A percentile compares a stretch with the other conserved stretches of the same genome.
Evolutionary conservation across 2,888 invertebrate genomes (phyloP).

Genomic region (Acleris sparsana): DNA sequence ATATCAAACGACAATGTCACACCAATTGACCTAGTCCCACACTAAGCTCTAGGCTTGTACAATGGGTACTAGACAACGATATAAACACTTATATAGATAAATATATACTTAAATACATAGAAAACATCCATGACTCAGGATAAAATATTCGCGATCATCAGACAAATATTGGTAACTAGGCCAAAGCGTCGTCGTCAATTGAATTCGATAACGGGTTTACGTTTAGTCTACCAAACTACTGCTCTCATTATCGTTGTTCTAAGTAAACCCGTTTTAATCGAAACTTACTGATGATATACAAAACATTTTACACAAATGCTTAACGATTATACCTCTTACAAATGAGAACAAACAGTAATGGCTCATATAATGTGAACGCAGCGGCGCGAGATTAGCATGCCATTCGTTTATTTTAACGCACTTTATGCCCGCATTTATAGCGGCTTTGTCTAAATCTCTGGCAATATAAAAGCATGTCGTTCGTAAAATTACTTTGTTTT

Average conservation of each 20-base stretch:
- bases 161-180: too few species aligned
- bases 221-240: too few species aligned
- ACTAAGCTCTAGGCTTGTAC: too few species aligned
- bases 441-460: conserved; percentile 28
- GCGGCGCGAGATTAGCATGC: conserved; percentile 32
- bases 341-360: conserved; percentile 39
- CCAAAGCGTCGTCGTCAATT: too few species aligned
- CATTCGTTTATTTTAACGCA: conserved; percentile 34
- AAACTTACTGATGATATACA: background rate
- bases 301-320: conserved; percentile 6
- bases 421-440: conserved; percentile 30
- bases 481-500: conserved; percentile 12
- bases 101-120: too few species aligned
- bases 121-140: too few species aligned
- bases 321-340: conserved; percentile 16
- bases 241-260: background rate
- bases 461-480: conserved; percentile 12
- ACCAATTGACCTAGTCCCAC: too few species aligned
- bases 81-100: too few species aligned
- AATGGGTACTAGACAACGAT: too few species aligned
- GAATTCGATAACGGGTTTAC: too few species aligned
- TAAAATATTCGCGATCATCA: too few species aligned
- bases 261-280: background rate
- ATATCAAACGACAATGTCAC: too few species aligned
- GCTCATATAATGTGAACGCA: conserved; percentile 33